Evolutionary conservation across 2,888 invertebrate species (phyloP), one percentile per base, ranked within the genome.

Genomic region (Leistus spinibarbis): DNA sequence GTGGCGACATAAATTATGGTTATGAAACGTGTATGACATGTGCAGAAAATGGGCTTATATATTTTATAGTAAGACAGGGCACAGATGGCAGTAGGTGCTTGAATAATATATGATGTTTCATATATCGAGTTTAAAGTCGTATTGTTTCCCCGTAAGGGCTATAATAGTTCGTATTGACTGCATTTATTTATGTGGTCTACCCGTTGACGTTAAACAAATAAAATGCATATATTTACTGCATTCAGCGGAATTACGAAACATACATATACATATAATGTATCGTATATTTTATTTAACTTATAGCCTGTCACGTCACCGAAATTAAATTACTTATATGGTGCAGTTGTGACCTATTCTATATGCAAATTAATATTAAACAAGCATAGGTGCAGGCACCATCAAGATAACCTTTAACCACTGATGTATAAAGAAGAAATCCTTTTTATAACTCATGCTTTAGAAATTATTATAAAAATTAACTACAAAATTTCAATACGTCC

Each of bases 81-180:
- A 40, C 40, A 10, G 7, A 9, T 56, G 56, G 56, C 9, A 16
- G 16, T 56, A n/a, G n/a, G n/a, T n/a, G 16, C 5, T 56, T 56
- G 56, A 56, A 56, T 56, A 56, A 56, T n/a, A 56, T 56, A 56
- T 56, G 53, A 53, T 53, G 16, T 56, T 56, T n/a, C 56, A 16
- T 56, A 56, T 13, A 56, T 56, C 19, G 56, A 56, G 56, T 7
- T 3, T 56, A 56, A 10, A 16, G 9, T 13, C 7, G 16, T 56
- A 56, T 56, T 56, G 56, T 56, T 56, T 56, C 7, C 13, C 56
- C 56, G 13, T 56, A 19, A 19, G 56, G 13, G 5, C 40, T 10
- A 40, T 40, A 40, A 40, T 2, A 56, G 56, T n/a, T n/a, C 19
- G 16, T 19, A 13, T 19, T 56, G 19, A 9, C 1, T 56, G n/a